These are phyloP conservation scores for Gavia stellata DNA, from an alignment of 2,113 vertebrate species.

Conservation along the genomic window DNA sequence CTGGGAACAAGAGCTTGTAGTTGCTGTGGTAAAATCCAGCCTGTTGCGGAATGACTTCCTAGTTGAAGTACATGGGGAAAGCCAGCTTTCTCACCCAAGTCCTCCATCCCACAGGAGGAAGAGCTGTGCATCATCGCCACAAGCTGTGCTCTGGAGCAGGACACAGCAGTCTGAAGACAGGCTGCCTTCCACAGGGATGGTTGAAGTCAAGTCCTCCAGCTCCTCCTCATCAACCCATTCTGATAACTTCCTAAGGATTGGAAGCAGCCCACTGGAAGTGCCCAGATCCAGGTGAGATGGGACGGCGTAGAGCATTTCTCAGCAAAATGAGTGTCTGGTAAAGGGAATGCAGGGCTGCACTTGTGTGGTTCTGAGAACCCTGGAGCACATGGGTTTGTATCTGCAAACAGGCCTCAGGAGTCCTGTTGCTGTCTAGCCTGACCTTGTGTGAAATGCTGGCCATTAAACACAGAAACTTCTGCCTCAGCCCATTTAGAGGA, in stretches of 20 bases:
- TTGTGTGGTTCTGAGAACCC: neutral
- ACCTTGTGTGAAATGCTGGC: neutral
- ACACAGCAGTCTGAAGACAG: constrained; percentile 79
- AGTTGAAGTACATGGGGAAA: neutral
- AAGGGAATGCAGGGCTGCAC: neutral
- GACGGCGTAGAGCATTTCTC: neutral
- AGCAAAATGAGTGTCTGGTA: neutral
- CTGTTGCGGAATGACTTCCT: neutral
- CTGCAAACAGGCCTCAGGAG: neutral
- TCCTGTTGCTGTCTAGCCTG: neutral
- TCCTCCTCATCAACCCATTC: constrained; percentile 95
- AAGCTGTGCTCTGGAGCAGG: constrained; percentile 83
- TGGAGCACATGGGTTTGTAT: neutral
- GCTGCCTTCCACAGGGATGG: constrained; percentile 63
- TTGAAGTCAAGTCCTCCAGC: constrained; percentile 87
- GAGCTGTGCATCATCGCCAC: constrained; percentile 82
- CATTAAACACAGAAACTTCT: neutral
- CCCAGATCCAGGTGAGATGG: constrained; percentile 85
- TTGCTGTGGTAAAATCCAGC: neutral
- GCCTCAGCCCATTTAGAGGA: neutral
- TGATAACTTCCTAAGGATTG: constrained; percentile 81
- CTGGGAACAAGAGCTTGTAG: neutral
- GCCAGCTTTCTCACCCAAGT: neutral
- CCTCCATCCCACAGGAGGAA: constrained; percentile 79
- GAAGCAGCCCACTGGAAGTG: constrained; percentile 95